A percentile compares a stretch with the other conserved stretches of the same genome.
phyloP scores from a whole-genome alignment of 2,797 vertebrate species.

The Gorsachius magnificus region DNA sequence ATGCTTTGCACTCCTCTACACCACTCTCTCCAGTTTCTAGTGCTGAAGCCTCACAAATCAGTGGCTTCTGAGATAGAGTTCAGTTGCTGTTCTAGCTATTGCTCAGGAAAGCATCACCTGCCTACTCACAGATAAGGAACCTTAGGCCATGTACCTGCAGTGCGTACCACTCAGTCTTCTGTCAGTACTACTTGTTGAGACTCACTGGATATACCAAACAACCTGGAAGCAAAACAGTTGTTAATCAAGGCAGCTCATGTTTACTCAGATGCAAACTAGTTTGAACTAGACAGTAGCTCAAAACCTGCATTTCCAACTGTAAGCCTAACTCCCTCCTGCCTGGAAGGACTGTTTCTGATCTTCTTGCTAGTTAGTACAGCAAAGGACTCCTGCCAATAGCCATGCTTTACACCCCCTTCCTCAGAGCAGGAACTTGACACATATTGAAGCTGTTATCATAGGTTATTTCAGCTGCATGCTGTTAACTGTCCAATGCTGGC shows the following conservation, averaged over 20 bases:
- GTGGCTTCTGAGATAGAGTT: background rate
- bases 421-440: background rate
- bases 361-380: background rate
- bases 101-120: background rate
- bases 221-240: background rate
- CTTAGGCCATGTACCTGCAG: background rate
- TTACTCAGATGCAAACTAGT: background rate
- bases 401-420: background rate
- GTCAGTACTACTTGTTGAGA: background rate
- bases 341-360: background rate
- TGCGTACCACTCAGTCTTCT: background rate
- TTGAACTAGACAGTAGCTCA: background rate
- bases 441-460: conserved; percentile 27
- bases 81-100: background rate
- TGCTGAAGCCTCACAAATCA: background rate
- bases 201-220: background rate
- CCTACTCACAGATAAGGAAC: background rate
- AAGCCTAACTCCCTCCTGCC: background rate
- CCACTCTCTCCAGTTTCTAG: background rate
- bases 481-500: conserved; percentile 10
- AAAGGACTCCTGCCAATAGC: background rate
- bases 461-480: conserved; percentile 31
- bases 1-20: background rate
- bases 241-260: background rate
- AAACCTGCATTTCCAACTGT: background rate